Percentiles rank a stretch among this genome's conserved stretches.
These are phyloP conservation scores for Augochlora pura DNA, from an alignment of 1,140 invertebrate genomes.

Conservation along the genomic window DNA sequence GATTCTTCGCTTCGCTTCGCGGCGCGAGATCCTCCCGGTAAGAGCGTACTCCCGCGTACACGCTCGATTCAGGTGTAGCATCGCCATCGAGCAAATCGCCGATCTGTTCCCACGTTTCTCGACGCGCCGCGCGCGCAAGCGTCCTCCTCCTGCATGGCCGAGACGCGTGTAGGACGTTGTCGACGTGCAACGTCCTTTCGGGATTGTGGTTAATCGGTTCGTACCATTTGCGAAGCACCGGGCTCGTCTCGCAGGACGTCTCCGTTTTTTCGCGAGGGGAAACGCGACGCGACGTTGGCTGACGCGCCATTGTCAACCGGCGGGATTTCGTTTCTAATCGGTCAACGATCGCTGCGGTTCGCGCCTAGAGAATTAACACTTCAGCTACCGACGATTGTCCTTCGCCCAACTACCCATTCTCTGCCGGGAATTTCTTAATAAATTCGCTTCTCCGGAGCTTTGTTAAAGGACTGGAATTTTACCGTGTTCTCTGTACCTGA, in stretches of 20 bases:
- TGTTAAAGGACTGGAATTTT: too few species aligned
- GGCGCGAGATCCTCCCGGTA: not conserved
- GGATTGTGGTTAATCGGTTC: not conserved
- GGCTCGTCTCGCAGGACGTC: not conserved
- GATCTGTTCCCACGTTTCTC: slow-evolving; percentile 63
- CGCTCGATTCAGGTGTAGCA: slow-evolving; percentile 40
- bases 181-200: slow-evolving; percentile 12
- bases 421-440: too few species aligned
- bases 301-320: not conserved
- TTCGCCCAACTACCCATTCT: too few species aligned
- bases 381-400: too few species aligned
- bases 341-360: too few species aligned
- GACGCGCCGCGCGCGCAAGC: slow-evolving; percentile 9
- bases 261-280: not conserved
- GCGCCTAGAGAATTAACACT: too few species aligned
- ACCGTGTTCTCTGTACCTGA: too few species aligned
- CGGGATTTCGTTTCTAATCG: not conserved
- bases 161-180: slow-evolving; percentile 52
- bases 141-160: slow-evolving; percentile 19
- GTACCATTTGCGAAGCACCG: not conserved
- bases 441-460: too few species aligned
- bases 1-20: not conserved
- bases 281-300: not conserved
- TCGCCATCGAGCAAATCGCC: slow-evolving; percentile 55
- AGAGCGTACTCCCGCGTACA: slow-evolving; percentile 38